Evolutionary conservation across 1,140 invertebrate genomes (phyloP).

Genomic region (Drosophila bifasciata): DNA sequence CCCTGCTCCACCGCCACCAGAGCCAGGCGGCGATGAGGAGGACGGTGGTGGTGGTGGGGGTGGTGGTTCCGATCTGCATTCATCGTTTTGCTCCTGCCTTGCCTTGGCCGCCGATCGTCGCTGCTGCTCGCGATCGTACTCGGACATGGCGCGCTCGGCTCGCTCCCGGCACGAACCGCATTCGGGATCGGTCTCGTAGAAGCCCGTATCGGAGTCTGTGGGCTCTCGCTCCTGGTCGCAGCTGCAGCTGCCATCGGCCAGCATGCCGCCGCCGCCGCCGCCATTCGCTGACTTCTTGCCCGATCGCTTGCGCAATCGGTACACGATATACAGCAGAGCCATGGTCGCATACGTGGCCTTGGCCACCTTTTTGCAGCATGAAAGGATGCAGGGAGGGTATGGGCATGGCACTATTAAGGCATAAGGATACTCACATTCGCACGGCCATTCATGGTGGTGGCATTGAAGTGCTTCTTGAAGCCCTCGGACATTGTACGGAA

Average conservation of each 20-base stretch:
- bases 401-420: no score
- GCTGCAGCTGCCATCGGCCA: constrained; percentile 32
- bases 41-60: constrained; percentile 39
- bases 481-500: constrained; percentile 56
- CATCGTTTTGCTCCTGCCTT: constrained; percentile 5
- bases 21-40: constrained; percentile 1
- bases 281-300: constrained; percentile 16
- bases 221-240: constrained; percentile 13
- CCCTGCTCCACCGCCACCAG: no score
- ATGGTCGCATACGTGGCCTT: constrained; percentile 70
- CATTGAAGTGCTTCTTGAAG: constrained; percentile 71
- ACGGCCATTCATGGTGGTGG: constrained; percentile 58
- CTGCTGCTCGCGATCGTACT: constrained; percentile 46
- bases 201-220: constrained; percentile 12
- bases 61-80: constrained; percentile 15
- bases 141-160: constrained; percentile 46
- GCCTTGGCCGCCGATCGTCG: constrained; percentile 19
- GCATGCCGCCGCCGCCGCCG: not conserved
- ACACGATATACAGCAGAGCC: constrained; percentile 61
- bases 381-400: not conserved
- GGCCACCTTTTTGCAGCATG: constrained; percentile 52
- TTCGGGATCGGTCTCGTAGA: constrained; percentile 32
- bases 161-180: constrained; percentile 51
- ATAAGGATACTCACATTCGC: constrained; percentile 59
- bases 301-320: constrained; percentile 53